A percentile compares a stretch with the other conserved stretches of the same genome.
Evolutionary conservation across 2,797 vertebrate species (phyloP).

Genomic region (Lophius americanus): DNA sequence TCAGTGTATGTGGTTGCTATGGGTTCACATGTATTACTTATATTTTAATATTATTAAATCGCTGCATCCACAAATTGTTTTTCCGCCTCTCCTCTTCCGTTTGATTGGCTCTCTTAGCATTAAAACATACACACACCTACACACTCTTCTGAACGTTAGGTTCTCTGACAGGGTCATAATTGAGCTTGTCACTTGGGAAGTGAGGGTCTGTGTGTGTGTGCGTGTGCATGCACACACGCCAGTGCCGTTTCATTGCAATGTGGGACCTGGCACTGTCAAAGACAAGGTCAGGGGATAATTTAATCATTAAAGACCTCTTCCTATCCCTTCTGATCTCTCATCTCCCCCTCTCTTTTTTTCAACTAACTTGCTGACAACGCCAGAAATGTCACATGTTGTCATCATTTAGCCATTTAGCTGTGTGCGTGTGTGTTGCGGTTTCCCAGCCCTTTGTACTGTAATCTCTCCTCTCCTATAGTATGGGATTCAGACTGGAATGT

Average conservation of each 20-base stretch:
- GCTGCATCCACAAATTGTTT: slow-evolving; percentile 5
- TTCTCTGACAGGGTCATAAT: slow-evolving; percentile 80
- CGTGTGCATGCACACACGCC: slow-evolving; percentile 8
- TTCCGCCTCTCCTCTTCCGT: slow-evolving; percentile 14
- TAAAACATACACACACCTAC: slow-evolving; percentile 25
- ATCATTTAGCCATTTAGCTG: slow-evolving; percentile 57
- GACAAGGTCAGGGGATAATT: slow-evolving; percentile 85
- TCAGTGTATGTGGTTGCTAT: neutral
- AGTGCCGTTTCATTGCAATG: slow-evolving; percentile 59
- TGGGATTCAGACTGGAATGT: neutral
- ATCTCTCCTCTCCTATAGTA: slow-evolving; percentile 48
- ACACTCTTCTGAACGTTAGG: slow-evolving; percentile 58
- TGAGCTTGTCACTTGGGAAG: slow-evolving; percentile 77
- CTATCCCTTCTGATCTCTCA: slow-evolving; percentile 46
- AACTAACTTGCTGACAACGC: slow-evolving; percentile 69
- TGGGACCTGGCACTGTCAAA: slow-evolving; percentile 77
- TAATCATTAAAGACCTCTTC: slow-evolving; percentile 83
- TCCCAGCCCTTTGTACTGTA: slow-evolving; percentile 54
- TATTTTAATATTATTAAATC: slow-evolving; percentile 1
- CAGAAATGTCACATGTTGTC: slow-evolving; percentile 72
- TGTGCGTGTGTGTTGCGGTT: slow-evolving; percentile 47
- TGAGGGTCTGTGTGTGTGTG: slow-evolving; percentile 6
- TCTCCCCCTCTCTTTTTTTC: slow-evolving; percentile 45
- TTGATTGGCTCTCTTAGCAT: slow-evolving; percentile 33
- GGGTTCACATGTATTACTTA: neutral